Base-by-base conservation (phyloP, 2,888 invertebrate genomes). In the Pandemis cinnamomeana region DNA sequence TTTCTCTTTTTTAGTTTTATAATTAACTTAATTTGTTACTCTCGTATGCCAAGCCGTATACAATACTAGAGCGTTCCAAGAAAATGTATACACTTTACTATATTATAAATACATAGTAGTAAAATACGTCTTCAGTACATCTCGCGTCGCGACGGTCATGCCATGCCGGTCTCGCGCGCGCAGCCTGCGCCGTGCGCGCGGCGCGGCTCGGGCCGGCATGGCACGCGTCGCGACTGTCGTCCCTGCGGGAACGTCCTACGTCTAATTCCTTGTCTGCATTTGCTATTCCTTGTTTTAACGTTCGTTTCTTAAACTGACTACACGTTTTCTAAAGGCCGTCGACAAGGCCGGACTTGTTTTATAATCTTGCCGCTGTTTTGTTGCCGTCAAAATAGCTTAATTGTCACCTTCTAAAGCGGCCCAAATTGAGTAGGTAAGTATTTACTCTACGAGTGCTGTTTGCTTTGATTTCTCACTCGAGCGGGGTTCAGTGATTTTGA, bases 11-110 rank as follows among this genome's bases (percentile, higher is more conserved):
- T 81, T 80, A 78, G 82, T 82, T 81, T 88, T 88, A 87, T 84
- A 86, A 84, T 88, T 86, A 90, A 83, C 88, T 90, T 91, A 90
- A 87, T 91, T 89, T 90, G 91, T 90, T 89, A 91, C 85, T 87
- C 46, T 88, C 80, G 87, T 84, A 87, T 83, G 87, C 91, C 92
- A 90, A 92, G 91, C 89, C 91, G 92, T 89, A 91, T 91, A 92
- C 93, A 92, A 92, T 91, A 92, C 90, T 91, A 92, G 89, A 91
- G 91, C 87, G 83, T 85, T 87, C 89, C 89, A 89, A 88, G 86
- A 86, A 82, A 88, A 84, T 89, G 88, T 90, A 91, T 89, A 91
- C 87, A 91, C 88, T 83, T 87, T 87, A 89, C 83, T 86, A 82
- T 87, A 86, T 85, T 84, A 89, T 91, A 91, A 90, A 92, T 90